Evolutionary conservation across 2,888 invertebrate species (phyloP).

Genomic region (Strigamia transsilvanica): DNA sequence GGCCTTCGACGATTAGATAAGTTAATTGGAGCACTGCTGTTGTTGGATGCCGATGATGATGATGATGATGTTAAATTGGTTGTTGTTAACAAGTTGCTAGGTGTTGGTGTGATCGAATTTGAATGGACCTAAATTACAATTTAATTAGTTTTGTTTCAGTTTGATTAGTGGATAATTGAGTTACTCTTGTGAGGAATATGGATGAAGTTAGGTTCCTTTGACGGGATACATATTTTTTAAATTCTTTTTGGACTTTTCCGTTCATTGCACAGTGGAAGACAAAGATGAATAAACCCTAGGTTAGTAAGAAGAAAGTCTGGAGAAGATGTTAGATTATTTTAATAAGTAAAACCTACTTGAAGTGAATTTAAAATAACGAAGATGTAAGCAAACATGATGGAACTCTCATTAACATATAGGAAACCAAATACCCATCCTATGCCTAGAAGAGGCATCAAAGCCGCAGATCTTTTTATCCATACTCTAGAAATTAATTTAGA

Average conservation of each 20-base stretch:
- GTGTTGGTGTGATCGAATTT: neutral
- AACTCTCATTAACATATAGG: neutral
- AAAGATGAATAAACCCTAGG: conserved; percentile 24
- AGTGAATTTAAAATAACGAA: conserved; percentile 29
- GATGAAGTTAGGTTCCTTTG: neutral
- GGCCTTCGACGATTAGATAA: neutral
- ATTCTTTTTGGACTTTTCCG: neutral
- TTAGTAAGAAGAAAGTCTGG: neutral
- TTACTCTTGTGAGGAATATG: neutral
- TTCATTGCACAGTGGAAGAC: neutral
- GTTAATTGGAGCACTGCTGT: neutral
- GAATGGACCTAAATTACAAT: neutral
- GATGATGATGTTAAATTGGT: neutral
- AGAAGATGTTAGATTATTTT: too few species aligned
- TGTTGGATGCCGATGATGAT: neutral
- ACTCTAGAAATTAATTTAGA: neutral
- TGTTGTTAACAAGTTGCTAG: neutral
- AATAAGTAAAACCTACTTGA: neutral
- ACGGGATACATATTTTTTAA: neutral
- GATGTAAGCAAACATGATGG: conserved; percentile 41
- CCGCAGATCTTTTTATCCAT: neutral
- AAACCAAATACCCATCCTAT: conserved; percentile 16
- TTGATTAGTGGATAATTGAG: neutral
- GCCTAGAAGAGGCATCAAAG: conserved; percentile 21
- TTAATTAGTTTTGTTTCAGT: neutral